phyloP scores from a whole-genome alignment of 2,797 vertebrate species.

The Pangasius sanitwongsei region DNA sequence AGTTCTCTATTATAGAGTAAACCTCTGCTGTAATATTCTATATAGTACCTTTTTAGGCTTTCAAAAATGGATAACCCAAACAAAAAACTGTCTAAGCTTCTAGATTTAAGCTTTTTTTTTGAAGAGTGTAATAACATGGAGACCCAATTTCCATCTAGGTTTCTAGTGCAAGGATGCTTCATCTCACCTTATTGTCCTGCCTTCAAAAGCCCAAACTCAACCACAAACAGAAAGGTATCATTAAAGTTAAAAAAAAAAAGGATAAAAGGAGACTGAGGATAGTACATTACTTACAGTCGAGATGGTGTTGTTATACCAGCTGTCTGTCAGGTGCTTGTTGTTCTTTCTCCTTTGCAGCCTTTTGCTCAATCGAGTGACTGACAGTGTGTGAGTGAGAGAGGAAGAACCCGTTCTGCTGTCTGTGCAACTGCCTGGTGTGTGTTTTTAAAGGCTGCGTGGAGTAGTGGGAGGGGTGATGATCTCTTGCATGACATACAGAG shows the following conservation, averaged over 20 bases:
- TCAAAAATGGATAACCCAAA: not conserved
- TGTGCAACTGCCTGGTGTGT: slow-evolving; percentile 11
- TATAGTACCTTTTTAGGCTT: not conserved
- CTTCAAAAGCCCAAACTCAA: not conserved
- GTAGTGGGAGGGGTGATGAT: slow-evolving; percentile 33
- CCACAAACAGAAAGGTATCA: not conserved
- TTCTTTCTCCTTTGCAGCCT: not conserved
- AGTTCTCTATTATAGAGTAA: not conserved
- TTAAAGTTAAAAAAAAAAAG: slow-evolving; percentile 13
- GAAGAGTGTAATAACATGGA: not conserved
- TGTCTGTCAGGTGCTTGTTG: slow-evolving; percentile 30
- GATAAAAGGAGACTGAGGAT: slow-evolving; percentile 11
- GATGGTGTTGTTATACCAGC: not conserved
- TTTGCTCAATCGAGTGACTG: slow-evolving; percentile 13
- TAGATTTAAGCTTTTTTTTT: not conserved
- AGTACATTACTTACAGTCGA: slow-evolving; percentile 45
- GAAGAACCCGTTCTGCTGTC: slow-evolving; percentile 40
- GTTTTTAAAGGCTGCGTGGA: slow-evolving; percentile 44
- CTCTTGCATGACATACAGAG: not conserved
- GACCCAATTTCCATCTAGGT: not conserved
- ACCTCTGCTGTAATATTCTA: not conserved
- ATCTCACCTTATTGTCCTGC: not conserved
- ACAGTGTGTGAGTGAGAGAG: slow-evolving; percentile 18
- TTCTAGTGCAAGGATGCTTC: not conserved
- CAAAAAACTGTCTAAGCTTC: not conserved